phyloP scores from a whole-genome alignment of 2,888 invertebrate genomes.

The Cheiracanthium punctorium region DNA sequence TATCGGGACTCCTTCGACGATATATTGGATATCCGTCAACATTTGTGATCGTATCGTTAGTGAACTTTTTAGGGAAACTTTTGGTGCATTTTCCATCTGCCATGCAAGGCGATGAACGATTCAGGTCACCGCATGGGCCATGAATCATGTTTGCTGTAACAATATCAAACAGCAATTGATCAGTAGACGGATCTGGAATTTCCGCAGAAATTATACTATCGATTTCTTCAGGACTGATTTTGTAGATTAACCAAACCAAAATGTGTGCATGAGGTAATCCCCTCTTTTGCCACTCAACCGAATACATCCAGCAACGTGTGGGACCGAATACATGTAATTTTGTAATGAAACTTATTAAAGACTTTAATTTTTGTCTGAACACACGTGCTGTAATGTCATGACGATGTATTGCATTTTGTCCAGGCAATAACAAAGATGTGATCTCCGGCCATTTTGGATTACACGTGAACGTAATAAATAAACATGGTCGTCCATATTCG shows the following conservation, averaged over 20 bases:
- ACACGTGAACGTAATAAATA: slow-evolving; percentile 74
- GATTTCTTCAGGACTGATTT: background rate
- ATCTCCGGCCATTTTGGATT: slow-evolving; percentile 75
- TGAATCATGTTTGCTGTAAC: too few species aligned
- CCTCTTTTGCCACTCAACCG: slow-evolving; percentile 2
- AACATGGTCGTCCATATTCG: slow-evolving; percentile 72
- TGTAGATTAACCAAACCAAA: background rate
- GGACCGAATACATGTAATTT: slow-evolving; percentile 19
- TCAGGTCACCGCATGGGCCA: slow-evolving; percentile 2
- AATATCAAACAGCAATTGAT: too few species aligned
- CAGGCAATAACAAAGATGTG: slow-evolving; percentile 1
- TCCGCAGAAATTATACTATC: background rate
- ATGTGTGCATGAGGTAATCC: slow-evolving; percentile 15
- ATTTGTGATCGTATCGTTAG: background rate
- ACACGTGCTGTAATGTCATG: slow-evolving; percentile 18
- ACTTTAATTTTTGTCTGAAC: slow-evolving; percentile 34
- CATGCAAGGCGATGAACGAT: slow-evolving; percentile 42
- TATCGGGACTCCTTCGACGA: slow-evolving; percentile 25
- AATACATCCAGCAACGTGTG: slow-evolving; percentile 10
- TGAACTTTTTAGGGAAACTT: slow-evolving; percentile 3
- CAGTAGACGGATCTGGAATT: background rate
- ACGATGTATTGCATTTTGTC: slow-evolving; percentile 25
- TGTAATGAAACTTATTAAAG: slow-evolving; percentile 24
- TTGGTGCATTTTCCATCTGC: slow-evolving; percentile 38
- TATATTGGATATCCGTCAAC: slow-evolving; percentile 44